Evolutionary conservation across 2,113 vertebrate genomes (phyloP).

Genomic region (Pitta sordida): DNA sequence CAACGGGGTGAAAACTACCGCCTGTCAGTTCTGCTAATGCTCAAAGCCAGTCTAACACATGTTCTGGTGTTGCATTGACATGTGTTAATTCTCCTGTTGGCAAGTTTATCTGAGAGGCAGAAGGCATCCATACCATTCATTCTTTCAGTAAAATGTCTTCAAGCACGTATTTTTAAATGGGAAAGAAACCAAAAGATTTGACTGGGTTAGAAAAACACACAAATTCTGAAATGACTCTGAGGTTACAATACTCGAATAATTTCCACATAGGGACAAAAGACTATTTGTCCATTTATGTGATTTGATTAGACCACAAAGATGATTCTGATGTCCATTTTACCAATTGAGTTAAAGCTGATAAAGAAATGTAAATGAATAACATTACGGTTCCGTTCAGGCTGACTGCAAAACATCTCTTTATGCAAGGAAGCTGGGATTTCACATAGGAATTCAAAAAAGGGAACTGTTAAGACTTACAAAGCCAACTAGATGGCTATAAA

Average conservation of each 20-base stretch:
- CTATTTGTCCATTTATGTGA: background rate
- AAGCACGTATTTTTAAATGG: background rate
- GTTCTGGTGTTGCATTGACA: background rate
- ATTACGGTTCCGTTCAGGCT: background rate
- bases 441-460: background rate
- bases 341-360: background rate
- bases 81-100: background rate
- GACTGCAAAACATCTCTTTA: background rate
- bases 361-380: background rate
- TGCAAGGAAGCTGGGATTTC: background rate
- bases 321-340: background rate
- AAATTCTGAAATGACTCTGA: background rate
- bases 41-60: background rate
- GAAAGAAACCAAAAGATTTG: background rate
- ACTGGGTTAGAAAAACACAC: background rate
- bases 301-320: background rate
- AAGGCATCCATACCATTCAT: background rate
- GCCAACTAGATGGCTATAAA: background rate
- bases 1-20: background rate
- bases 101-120: background rate
- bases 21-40: background rate
- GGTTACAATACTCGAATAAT: background rate
- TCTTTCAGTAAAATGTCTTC: background rate
- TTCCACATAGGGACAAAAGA: background rate
- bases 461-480: background rate